Percentiles rank a stretch among this genome's conserved stretches.
These are phyloP conservation scores for Triplophysa bombifrons DNA, from an alignment of 2,797 vertebrate genomes.

Conservation along the genomic window DNA sequence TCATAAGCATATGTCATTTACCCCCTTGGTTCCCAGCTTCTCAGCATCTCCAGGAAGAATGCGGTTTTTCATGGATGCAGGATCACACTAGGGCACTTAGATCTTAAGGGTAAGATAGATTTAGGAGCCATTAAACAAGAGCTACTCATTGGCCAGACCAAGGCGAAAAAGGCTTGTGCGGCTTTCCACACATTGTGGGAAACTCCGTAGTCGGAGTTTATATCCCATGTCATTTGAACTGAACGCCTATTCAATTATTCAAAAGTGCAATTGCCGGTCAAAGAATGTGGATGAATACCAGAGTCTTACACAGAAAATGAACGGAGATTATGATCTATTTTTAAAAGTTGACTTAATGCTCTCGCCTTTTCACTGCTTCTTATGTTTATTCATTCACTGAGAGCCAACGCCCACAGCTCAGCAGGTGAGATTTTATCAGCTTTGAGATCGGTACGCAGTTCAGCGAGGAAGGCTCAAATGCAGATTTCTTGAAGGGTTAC, in stretches of 20 bases:
- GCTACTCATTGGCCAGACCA: not conserved
- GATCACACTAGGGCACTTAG: slow-evolving; percentile 35
- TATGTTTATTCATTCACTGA: slow-evolving; percentile 15
- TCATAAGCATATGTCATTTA: slow-evolving; percentile 82
- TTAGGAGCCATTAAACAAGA: slow-evolving; percentile 23
- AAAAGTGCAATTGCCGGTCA: not conserved
- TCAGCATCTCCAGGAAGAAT: slow-evolving; percentile 44
- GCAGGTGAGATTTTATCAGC: slow-evolving; percentile 22
- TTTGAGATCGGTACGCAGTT: slow-evolving; percentile 20
- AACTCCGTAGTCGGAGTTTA: not conserved
- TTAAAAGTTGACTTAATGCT: not conserved
- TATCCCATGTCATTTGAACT: slow-evolving; percentile 6
- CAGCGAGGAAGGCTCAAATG: slow-evolving; percentile 1
- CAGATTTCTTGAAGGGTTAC: not conserved
- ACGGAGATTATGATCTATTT: not conserved
- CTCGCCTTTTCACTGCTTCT: slow-evolving; percentile 9
- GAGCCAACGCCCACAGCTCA: slow-evolving; percentile 14
- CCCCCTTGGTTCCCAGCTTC: slow-evolving; percentile 70
- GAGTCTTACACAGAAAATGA: not conserved
- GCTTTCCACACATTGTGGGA: not conserved
- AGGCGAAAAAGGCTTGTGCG: not conserved
- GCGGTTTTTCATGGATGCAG: slow-evolving; percentile 12
- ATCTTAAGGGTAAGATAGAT: slow-evolving; percentile 15
- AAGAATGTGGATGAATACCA: not conserved
- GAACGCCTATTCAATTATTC: not conserved